A percentile compares a stretch with the other conserved stretches of the same genome.
These are phyloP conservation scores for Pararge aegeria DNA, from an alignment of 1,140 invertebrate genomes.

Conservation along the genomic window DNA sequence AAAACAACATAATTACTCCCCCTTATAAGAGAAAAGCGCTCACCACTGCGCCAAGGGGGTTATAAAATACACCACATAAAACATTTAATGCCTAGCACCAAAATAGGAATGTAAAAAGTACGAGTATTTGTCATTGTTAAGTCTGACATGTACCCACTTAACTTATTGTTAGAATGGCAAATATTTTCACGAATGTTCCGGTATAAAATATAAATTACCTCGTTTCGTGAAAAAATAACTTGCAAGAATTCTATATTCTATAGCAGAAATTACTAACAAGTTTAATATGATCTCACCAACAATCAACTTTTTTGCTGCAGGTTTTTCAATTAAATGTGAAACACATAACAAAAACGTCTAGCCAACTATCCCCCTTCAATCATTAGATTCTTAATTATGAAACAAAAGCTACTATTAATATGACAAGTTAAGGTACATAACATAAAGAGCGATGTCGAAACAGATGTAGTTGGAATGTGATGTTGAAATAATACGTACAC, in stretches of 20 bases:
- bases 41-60: too few relatives aligned
- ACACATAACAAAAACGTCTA: constrained; percentile 13
- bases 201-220: neutral
- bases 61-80: too few relatives aligned
- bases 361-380: neutral
- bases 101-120: constrained; percentile 1
- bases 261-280: too few relatives aligned
- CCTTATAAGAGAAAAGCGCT: too few relatives aligned
- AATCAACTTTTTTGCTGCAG: constrained; percentile 10
- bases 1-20: too few relatives aligned
- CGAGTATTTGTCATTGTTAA: neutral
- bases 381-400: neutral
- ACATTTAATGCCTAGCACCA: neutral
- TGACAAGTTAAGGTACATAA: neutral
- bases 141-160: neutral
- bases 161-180: neutral
- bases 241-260: neutral
- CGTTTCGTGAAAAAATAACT: constrained; percentile 1
- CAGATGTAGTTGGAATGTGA: neutral
- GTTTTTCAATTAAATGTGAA: constrained; percentile 26
- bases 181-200: constrained; percentile 1
- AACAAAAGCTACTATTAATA: neutral
- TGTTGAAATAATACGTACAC: neutral
- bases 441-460: neutral
- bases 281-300: neutral